These are phyloP conservation scores for Gymnoscopelus braueri DNA, from an alignment of 2,797 vertebrate genomes.

Conservation along the genomic window DNA sequence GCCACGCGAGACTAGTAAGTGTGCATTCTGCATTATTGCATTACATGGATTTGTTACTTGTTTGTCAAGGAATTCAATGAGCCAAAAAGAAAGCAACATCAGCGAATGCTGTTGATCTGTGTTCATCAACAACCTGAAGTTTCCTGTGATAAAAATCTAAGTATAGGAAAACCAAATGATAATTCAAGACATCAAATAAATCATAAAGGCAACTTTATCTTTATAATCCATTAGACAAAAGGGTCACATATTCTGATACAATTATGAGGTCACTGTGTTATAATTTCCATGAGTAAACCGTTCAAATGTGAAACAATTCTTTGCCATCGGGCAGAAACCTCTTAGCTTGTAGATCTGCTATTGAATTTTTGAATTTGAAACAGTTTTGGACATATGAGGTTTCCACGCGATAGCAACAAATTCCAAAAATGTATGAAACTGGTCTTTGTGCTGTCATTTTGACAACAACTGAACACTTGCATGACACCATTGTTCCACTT, in stretches of 20 bases:
- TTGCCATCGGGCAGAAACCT: too few relatives aligned
- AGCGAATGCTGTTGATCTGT: background rate
- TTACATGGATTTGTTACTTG: too few relatives aligned
- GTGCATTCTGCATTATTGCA: too few relatives aligned
- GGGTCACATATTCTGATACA: constrained; percentile 13
- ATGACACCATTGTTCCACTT: constrained; percentile 20
- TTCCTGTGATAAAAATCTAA: constrained; percentile 21
- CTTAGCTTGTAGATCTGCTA: too few relatives aligned
- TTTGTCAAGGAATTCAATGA: too few relatives aligned
- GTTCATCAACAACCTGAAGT: constrained; percentile 15
- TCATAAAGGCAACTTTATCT: constrained; percentile 25
- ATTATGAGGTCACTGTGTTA: too few relatives aligned
- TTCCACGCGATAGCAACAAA: background rate
- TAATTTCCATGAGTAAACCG: too few relatives aligned
- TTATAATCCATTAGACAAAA: background rate
- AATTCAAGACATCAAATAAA: constrained; percentile 25
- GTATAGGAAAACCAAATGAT: background rate
- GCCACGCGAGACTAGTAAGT: too few relatives aligned
- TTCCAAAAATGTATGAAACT: background rate
- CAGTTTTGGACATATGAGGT: too few relatives aligned
- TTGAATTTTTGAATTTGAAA: too few relatives aligned
- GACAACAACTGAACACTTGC: constrained; percentile 18
- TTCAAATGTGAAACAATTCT: too few relatives aligned
- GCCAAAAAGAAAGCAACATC: background rate
- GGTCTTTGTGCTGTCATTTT: constrained; percentile 12